Percentiles rank a stretch among this genome's conserved stretches.
These are phyloP conservation scores for Archocentrus centrarchus DNA, from an alignment of 2,113 vertebrate species.

Conservation along the genomic window DNA sequence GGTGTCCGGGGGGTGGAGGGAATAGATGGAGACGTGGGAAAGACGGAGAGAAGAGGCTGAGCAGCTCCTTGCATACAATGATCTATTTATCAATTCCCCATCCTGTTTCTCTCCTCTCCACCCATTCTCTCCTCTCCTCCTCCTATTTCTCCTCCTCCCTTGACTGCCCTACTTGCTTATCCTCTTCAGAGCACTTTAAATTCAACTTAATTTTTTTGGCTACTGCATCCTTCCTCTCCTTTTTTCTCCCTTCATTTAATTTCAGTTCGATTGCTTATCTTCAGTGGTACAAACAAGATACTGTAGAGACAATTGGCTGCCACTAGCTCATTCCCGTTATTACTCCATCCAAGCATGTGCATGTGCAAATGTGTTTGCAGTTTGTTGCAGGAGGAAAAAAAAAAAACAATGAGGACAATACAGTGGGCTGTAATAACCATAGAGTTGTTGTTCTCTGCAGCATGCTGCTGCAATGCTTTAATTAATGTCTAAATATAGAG, in stretches of 20 bases:
- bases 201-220: conserved; percentile 60
- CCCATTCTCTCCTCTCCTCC: conserved; percentile 60
- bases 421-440: conserved; percentile 48
- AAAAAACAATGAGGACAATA: conserved; percentile 40
- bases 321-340: conserved; percentile 48
- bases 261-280: conserved; percentile 58
- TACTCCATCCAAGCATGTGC: conserved; percentile 29
- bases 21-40: conserved; percentile 56
- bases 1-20: conserved; percentile 37
- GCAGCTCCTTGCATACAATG: conserved; percentile 66
- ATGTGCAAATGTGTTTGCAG: conserved; percentile 31
- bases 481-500: conserved; percentile 75
- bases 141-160: conserved; percentile 61
- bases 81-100: conserved; percentile 75
- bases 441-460: conserved; percentile 55
- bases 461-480: conserved; percentile 56
- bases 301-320: conserved; percentile 54
- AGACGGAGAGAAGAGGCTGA: conserved; percentile 54
- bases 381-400: conserved; percentile 25
- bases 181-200: conserved; percentile 68
- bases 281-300: conserved; percentile 56
- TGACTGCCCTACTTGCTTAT: conserved; percentile 73
- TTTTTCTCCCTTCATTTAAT: conserved; percentile 48
- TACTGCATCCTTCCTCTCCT: not conserved
- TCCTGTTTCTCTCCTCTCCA: conserved; percentile 48